Percentiles rank a stretch among this genome's conserved stretches.
Evolutionary conservation across 2,113 vertebrate species (phyloP).

Genomic region (Polyodon spathula): DNA sequence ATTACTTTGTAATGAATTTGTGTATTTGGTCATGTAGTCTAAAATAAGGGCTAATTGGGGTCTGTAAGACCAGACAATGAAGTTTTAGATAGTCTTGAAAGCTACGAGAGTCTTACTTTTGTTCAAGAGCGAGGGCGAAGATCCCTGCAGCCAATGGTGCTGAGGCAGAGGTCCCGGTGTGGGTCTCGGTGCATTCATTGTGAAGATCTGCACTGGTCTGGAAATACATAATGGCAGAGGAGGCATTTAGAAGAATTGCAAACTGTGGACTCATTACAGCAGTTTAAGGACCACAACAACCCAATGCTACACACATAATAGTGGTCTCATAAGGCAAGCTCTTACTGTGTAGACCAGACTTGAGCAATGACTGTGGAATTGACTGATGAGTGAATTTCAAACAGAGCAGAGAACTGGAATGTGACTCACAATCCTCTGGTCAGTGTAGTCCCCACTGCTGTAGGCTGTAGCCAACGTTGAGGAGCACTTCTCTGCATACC

Average conservation of each 20-base stretch:
- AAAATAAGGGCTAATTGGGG: too few relatives aligned
- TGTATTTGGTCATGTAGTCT: too few relatives aligned
- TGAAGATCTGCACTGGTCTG: slow-evolving; percentile 93
- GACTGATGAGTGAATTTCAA: not conserved
- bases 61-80: too few relatives aligned
- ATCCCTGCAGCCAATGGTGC: slow-evolving; percentile 91
- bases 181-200: slow-evolving; percentile 88
- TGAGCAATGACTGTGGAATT: too few relatives aligned
- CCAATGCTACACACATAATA: too few relatives aligned
- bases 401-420: not conserved
- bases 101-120: slow-evolving; percentile 72
- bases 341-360: too few relatives aligned
- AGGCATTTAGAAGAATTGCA: too few relatives aligned
- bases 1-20: too few relatives aligned
- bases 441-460: slow-evolving; percentile 95
- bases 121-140: slow-evolving; percentile 89
- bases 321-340: too few relatives aligned
- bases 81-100: too few relatives aligned
- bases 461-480: slow-evolving; percentile 94
- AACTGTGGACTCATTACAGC: too few relatives aligned
- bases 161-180: slow-evolving; percentile 91
- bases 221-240: slow-evolving; percentile 5
- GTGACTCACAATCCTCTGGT: slow-evolving; percentile 88
- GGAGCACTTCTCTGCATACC: slow-evolving; percentile 98
- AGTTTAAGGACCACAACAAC: too few relatives aligned